These are phyloP conservation scores for Reticulitermes lucifugus DNA, from an alignment of 2,888 invertebrate species.

Conservation along the genomic window DNA sequence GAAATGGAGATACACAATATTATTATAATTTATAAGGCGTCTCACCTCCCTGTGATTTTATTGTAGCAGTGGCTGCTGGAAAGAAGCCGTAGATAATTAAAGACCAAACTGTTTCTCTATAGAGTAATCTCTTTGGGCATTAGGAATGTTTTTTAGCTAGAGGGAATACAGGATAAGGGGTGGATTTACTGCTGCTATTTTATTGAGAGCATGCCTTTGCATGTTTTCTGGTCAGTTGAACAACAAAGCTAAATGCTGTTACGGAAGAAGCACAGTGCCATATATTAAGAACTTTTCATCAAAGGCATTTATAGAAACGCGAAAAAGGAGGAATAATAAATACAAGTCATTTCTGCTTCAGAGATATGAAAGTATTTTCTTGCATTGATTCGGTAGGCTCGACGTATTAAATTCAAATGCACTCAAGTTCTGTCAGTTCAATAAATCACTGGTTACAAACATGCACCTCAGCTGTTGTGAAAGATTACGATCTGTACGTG, in stretches of 20 bases:
- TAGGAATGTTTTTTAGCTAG: neutral
- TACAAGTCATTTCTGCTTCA: neutral
- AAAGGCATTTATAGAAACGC: neutral
- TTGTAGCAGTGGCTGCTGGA: neutral
- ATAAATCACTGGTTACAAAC: neutral
- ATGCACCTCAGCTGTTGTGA: no score
- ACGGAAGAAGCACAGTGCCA: neutral
- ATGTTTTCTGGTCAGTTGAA: constrained; percentile 9
- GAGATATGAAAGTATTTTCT: neutral
- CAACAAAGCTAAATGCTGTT: neutral
- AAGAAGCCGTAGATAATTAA: neutral
- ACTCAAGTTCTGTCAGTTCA: neutral
- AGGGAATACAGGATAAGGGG: neutral
- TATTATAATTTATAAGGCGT: no score
- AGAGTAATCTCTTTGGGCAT: neutral
- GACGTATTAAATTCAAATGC: neutral
- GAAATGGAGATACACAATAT: no score
- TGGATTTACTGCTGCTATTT: neutral
- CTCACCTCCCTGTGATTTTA: neutral
- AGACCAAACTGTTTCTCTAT: neutral
- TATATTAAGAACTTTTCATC: constrained; percentile 5
- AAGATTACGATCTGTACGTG: no score
- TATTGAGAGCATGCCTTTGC: neutral
- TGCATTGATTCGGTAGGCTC: neutral
- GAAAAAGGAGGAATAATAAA: neutral